Evolutionary conservation across 1,140 invertebrate species (phyloP).

Genomic region (Zeugodacus cucurbitae): DNA sequence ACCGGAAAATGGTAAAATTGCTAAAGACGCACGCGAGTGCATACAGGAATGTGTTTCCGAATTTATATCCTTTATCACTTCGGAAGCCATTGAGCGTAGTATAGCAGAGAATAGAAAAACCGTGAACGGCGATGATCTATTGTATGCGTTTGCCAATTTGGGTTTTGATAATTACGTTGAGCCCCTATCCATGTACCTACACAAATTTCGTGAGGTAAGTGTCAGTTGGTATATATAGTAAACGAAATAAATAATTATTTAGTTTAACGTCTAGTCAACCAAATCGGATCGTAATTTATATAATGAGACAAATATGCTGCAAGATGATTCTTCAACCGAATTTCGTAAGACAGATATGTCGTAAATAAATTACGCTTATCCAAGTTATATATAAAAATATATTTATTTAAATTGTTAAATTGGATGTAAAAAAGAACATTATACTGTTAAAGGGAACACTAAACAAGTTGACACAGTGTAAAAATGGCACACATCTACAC

Average conservation of each 20-base stretch:
- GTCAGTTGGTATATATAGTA: neutral
- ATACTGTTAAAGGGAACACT: neutral
- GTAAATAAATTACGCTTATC: constrained; percentile 4
- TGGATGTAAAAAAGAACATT: neutral
- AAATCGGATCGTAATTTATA: constrained; percentile 64
- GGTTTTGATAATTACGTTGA: constrained; percentile 99
- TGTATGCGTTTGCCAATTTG: constrained; percentile 95
- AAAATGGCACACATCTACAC: constrained; percentile 10
- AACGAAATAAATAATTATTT: constrained; percentile 6
- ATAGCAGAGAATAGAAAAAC: constrained; percentile 99
- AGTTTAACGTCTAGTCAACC: constrained; percentile 55
- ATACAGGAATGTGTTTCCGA: constrained; percentile 99
- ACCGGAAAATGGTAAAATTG: constrained; percentile 96
- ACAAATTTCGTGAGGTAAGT: constrained; percentile 90
- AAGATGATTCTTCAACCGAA: constrained; percentile 45
- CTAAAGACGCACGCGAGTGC: constrained; percentile 99
- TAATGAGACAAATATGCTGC: constrained; percentile 48
- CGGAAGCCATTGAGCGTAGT: constrained; percentile 96
- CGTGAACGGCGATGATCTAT: constrained; percentile 98
- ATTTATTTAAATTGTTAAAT: constrained; percentile 6
- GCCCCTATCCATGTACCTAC: constrained; percentile 94
- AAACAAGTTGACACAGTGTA: neutral
- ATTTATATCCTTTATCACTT: constrained; percentile 99
- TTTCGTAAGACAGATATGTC: constrained; percentile 43
- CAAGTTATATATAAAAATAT: constrained; percentile 7